These are phyloP conservation scores for Lithobates pipiens DNA, from an alignment of 2,797 vertebrate species.

Conservation along the genomic window DNA sequence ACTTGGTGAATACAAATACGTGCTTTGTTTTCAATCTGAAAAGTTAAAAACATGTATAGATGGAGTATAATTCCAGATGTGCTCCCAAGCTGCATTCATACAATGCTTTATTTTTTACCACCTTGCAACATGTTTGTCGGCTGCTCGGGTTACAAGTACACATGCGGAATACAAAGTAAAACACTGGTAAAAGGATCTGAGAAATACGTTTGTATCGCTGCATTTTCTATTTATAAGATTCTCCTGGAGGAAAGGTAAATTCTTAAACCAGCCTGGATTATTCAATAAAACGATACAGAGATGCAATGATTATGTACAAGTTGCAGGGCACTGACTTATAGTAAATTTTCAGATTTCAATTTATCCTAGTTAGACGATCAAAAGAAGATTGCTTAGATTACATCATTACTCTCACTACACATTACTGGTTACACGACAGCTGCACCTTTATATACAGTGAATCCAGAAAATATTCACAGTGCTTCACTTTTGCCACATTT, in stretches of 20 bases:
- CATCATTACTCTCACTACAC: no score
- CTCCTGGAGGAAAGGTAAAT: not conserved
- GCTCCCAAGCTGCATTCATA: conserved; percentile 41
- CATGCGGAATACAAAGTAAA: conserved; percentile 25
- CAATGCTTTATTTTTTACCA: conserved; percentile 51
- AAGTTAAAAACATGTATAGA: conserved; percentile 28
- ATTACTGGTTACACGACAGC: no score
- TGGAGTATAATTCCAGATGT: conserved; percentile 54
- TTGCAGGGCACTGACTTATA: no score
- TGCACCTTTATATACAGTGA: no score
- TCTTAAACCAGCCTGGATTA: not conserved
- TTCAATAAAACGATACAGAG: no score
- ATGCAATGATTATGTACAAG: no score
- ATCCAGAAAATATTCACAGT: no score
- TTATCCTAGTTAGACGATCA: no score
- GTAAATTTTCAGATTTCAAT: no score
- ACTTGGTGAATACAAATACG: conserved; percentile 29
- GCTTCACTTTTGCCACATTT: no score
- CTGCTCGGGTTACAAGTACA: conserved; percentile 45
- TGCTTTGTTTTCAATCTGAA: conserved; percentile 43
- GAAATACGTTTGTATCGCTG: not conserved
- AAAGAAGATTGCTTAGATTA: no score
- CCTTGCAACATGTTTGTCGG: conserved; percentile 52
- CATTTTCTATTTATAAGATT: not conserved
- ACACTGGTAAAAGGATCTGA: not conserved